A percentile compares a stretch with the other conserved stretches of the same genome.
These are phyloP conservation scores for Aphodius sticticus DNA, from an alignment of 2,888 invertebrate species.

Conservation along the genomic window DNA sequence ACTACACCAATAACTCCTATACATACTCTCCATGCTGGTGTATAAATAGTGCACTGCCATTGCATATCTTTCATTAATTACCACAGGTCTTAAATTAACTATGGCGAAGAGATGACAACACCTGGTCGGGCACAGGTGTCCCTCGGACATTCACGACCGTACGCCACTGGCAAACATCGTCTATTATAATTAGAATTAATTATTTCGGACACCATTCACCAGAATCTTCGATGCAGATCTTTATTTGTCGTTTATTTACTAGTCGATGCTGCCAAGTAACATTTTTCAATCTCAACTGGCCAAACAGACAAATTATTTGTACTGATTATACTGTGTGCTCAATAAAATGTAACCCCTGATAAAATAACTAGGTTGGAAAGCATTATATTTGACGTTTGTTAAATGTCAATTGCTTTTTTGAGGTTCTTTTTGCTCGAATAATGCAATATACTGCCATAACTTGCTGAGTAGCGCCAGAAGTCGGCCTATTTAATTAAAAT, in stretches of 20 bases:
- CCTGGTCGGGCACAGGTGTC: not conserved
- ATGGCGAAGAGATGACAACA: constrained; percentile 4
- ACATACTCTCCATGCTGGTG: not conserved
- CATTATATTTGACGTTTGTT: no score
- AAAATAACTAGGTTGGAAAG: no score
- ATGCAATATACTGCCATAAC: no score
- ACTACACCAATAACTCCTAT: not conserved
- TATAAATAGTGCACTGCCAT: not conserved
- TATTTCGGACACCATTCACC: not conserved
- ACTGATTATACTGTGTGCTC: no score
- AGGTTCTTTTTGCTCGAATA: no score
- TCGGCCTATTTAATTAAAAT: no score
- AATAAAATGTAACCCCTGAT: no score
- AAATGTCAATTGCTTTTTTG: no score
- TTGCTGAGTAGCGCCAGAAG: no score
- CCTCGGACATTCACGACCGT: not conserved
- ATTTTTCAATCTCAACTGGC: no score
- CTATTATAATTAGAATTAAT: not conserved
- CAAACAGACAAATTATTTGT: no score
- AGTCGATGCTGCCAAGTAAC: no score
- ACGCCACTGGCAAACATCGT: not conserved
- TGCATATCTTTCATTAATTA: not conserved
- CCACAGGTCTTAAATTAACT: not conserved
- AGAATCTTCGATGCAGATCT: not conserved
- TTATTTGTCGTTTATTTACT: not conserved